Conservation (phyloP, 2,797 vertebrate genomes). For the Schizothorax lantsangensis region DNA sequence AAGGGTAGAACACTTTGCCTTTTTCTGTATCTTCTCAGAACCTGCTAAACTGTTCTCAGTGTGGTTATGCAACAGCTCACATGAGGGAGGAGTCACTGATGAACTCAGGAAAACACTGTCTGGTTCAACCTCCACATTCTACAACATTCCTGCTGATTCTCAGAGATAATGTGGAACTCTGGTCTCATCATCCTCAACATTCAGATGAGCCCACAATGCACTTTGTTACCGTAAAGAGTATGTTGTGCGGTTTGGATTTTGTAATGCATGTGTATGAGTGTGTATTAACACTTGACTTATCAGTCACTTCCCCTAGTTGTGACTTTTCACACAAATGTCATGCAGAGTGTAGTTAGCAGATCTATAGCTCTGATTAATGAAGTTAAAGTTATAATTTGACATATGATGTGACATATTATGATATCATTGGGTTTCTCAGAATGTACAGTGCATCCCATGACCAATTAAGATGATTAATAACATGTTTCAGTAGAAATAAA, state of each 20-base stretch:
- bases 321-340: not conserved
- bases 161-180: not conserved
- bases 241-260: not conserved
- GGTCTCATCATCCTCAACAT: not conserved
- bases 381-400: not conserved
- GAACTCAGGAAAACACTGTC: not conserved
- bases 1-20: not conserved
- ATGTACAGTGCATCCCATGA: not conserved
- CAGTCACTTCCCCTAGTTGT: not conserved
- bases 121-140: slow-evolving; percentile 18
- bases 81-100: not conserved
- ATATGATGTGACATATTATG: not conserved
- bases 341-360: not conserved
- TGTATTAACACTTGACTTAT: not conserved
- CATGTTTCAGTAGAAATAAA: not conserved
- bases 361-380: not conserved
- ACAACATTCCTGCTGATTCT: not conserved
- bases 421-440: not conserved
- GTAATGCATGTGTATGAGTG: not conserved
- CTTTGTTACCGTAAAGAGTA: not conserved
- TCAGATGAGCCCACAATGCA: not conserved
- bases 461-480: not conserved
- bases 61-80: not conserved
- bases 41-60: not conserved
- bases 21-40: slow-evolving; percentile 4